Percentiles rank a stretch among this genome's conserved stretches.
These are phyloP conservation scores for Blastobasis adustella DNA, from an alignment of 2,888 invertebrate genomes.

Conservation along the genomic window DNA sequence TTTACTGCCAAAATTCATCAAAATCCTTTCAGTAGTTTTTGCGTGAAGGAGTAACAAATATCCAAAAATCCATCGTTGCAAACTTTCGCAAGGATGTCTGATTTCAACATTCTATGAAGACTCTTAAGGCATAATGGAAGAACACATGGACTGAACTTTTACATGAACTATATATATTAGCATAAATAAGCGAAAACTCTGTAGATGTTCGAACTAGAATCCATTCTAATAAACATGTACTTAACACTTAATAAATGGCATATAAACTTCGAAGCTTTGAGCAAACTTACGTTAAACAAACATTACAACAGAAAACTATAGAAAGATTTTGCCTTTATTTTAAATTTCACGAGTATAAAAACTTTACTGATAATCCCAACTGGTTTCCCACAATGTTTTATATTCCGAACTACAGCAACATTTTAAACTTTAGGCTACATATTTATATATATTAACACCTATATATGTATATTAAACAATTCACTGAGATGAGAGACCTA, in stretches of 20 bases:
- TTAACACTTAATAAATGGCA: conserved; percentile 11
- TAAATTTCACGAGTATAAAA: conserved; percentile 53
- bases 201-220: no score
- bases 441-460: conserved; percentile 37
- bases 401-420: conserved; percentile 36
- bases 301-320: no score
- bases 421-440: conserved; percentile 46
- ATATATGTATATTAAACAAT: conserved; percentile 26
- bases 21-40: no score
- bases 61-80: no score
- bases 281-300: conserved; percentile 39
- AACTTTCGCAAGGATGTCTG: no score
- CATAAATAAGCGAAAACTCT: no score
- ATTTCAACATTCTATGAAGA: no score
- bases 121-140: no score
- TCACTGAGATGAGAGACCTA: conserved; percentile 28
- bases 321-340: conserved; percentile 1
- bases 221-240: conserved; percentile 13
- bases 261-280: conserved; percentile 40
- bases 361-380: conserved; percentile 44
- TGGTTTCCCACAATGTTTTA: conserved; percentile 21
- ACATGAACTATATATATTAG: no score
- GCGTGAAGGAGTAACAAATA: no score
- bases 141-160: no score
- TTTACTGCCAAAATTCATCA: no score